phyloP scores from a whole-genome alignment of 1,140 invertebrate genomes.

The Drosophila miranda region DNA sequence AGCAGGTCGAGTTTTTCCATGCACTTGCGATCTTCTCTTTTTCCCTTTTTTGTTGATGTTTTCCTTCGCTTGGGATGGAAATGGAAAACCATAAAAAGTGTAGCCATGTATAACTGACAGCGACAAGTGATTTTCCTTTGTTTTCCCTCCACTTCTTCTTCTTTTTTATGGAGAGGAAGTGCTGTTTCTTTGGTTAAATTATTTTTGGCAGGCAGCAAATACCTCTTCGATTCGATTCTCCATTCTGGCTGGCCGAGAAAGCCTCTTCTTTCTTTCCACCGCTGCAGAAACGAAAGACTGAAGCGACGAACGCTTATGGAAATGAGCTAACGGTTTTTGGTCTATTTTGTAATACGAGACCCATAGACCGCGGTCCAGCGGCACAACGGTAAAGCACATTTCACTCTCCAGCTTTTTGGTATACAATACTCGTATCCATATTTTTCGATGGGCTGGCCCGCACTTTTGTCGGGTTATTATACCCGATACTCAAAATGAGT shows the following conservation, averaged over 20 bases:
- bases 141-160: conserved; percentile 1
- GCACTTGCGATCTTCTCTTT: conserved; percentile 52
- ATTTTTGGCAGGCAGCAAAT: conserved; percentile 30
- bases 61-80: conserved; percentile 24
- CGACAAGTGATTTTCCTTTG: conserved; percentile 65
- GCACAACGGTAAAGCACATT: conserved; percentile 52
- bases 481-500: no score
- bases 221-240: conserved; percentile 12
- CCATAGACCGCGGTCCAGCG: conserved; percentile 4
- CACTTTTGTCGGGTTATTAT: conserved; percentile 26
- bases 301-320: conserved; percentile 58
- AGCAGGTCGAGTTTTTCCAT: conserved; percentile 51
- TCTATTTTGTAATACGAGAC: conserved; percentile 55
- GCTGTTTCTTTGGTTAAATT: conserved; percentile 19
- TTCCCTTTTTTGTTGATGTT: conserved; percentile 13
- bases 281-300: conserved; percentile 62
- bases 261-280: conserved; percentile 53
- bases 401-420: conserved; percentile 35
- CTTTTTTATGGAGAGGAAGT: conserved; percentile 36
- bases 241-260: conserved; percentile 12
- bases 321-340: conserved; percentile 49
- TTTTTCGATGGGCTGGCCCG: conserved; percentile 42
- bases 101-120: conserved; percentile 50
- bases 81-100: conserved; percentile 67
- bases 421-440: conserved; percentile 1